These are phyloP conservation scores for Mesorhabditis sp. DNA, from an alignment of 2,888 invertebrate genomes.

Conservation along the genomic window DNA sequence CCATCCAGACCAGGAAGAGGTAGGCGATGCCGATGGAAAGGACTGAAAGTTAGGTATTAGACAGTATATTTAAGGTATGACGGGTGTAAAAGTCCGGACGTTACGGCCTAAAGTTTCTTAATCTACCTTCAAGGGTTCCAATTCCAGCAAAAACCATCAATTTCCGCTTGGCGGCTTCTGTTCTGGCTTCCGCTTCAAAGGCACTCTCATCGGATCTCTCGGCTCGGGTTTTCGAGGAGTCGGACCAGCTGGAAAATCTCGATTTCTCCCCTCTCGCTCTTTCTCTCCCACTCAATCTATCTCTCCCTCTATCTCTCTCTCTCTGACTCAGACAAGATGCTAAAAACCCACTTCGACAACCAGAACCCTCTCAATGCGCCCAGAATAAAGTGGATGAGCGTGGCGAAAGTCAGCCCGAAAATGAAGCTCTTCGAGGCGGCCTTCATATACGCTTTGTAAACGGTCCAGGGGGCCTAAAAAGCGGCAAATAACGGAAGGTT, in stretches of 20 bases:
- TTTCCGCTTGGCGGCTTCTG: not conserved
- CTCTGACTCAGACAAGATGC: no score
- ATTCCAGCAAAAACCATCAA: not conserved
- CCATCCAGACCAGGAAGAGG: not conserved
- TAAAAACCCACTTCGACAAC: not conserved
- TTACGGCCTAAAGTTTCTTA: no score
- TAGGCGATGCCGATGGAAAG: not conserved
- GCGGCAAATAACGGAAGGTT: not conserved
- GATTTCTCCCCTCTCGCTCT: no score
- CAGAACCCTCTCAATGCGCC: not conserved
- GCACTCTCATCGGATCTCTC: not conserved
- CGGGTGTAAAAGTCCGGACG: no score
- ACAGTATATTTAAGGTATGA: not conserved
- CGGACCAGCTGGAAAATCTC: not conserved
- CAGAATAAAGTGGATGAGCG: not conserved
- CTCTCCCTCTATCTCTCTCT: no score
- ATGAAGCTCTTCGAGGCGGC: not conserved
- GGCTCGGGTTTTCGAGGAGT: not conserved
- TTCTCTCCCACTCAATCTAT: no score
- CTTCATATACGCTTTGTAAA: not conserved
- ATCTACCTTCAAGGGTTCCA: not conserved
- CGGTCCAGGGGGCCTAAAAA: not conserved
- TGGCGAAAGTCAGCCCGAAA: not conserved
- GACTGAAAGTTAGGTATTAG: not conserved
- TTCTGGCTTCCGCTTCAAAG: not conserved